A percentile compares a stretch with the other conserved stretches of the same genome.
phyloP scores from a whole-genome alignment of 2,888 invertebrate genomes.

The Nomada goodeniana region DNA sequence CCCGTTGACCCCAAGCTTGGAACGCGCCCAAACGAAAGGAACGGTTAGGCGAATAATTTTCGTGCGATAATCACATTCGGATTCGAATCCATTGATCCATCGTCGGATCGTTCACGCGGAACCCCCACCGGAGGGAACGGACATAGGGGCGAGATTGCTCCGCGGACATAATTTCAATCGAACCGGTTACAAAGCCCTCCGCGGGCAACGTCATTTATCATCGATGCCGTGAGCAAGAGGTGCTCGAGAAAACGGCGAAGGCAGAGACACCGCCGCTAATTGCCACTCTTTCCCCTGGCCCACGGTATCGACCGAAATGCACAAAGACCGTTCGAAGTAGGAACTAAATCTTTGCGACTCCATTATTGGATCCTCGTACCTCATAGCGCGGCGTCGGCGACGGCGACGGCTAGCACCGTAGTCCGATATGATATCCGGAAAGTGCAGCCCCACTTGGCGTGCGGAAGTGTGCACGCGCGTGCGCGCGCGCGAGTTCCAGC shows the following conservation, averaged over 20 bases:
- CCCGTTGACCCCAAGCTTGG: no score
- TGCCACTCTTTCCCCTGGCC: slow-evolving; percentile 52
- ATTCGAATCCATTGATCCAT: background rate
- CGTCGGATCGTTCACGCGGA: no score
- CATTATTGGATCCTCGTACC: slow-evolving; percentile 69
- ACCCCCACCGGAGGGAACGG: no score
- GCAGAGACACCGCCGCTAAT: slow-evolving; percentile 58
- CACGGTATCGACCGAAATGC: slow-evolving; percentile 49
- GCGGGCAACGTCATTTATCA: slow-evolving; percentile 28
- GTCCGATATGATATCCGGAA: slow-evolving; percentile 69
- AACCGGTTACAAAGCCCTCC: background rate
- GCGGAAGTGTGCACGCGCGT: background rate
- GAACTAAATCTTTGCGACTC: slow-evolving; percentile 73
- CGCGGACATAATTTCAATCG: background rate
- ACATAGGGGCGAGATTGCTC: no score
- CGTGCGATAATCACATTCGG: no score
- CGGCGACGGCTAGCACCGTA: slow-evolving; percentile 27
- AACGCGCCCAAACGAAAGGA: no score
- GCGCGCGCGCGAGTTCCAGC: slow-evolving; percentile 22
- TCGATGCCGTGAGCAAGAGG: slow-evolving; percentile 30
- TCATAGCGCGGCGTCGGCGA: background rate
- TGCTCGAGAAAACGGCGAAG: background rate
- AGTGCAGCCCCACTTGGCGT: slow-evolving; percentile 44
- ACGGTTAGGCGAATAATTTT: no score
- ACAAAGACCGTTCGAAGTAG: slow-evolving; percentile 50